Evolutionary conservation across 2,797 vertebrate species (phyloP).

Genomic region (Peromyscus aztecus): DNA sequence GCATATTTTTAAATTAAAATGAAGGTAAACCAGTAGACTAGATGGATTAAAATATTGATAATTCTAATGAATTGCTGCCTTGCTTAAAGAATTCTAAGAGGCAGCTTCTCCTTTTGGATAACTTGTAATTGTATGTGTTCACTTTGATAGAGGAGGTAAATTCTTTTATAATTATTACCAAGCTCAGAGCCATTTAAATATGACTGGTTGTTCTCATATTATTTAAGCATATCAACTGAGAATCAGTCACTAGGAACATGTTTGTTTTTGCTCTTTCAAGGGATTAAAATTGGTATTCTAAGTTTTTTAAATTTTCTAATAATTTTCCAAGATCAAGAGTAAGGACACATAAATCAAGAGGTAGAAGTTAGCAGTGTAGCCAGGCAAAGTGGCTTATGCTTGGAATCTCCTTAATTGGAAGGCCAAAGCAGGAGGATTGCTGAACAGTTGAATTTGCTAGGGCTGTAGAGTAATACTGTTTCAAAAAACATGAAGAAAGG

Average conservation of each 20-base stretch:
- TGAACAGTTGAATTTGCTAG: not conserved
- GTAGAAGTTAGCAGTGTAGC: not conserved
- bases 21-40: constrained; percentile 37
- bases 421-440: not conserved
- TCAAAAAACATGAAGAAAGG: not conserved
- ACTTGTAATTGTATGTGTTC: constrained; percentile 42
- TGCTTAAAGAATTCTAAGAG: constrained; percentile 46
- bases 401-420: not conserved
- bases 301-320: not conserved
- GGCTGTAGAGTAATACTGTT: not conserved
- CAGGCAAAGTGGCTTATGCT: not conserved
- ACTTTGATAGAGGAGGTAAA: constrained; percentile 36
- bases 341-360: constrained; percentile 41
- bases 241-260: not conserved
- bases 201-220: not conserved
- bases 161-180: constrained; percentile 21
- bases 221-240: constrained; percentile 34
- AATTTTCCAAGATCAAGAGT: not conserved
- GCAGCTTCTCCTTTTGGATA: constrained; percentile 14
- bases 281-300: not conserved
- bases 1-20: constrained; percentile 30
- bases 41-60: not conserved
- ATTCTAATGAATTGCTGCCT: constrained; percentile 33
- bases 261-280: not conserved
- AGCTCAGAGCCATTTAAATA: constrained; percentile 52